These are phyloP conservation scores for Boulengeromyrus knoepffleri DNA, from an alignment of 2,113 vertebrate species.

Conservation along the genomic window DNA sequence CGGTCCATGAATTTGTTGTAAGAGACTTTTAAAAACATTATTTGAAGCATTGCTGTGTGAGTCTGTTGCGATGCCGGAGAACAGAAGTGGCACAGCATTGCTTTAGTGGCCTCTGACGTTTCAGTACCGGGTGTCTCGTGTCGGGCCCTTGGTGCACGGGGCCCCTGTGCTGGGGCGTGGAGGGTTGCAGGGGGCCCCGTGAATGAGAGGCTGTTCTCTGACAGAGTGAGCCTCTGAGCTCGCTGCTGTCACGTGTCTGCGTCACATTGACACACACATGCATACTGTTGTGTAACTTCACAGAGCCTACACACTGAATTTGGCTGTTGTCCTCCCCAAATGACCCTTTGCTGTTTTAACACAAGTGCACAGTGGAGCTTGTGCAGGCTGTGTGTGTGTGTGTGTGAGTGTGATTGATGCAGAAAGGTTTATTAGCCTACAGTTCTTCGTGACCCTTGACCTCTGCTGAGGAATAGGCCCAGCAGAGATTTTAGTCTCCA, in stretches of 20 bases:
- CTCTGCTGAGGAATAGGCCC: slow-evolving; percentile 1
- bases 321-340: slow-evolving; percentile 52
- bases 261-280: slow-evolving; percentile 15
- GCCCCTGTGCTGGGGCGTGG: slow-evolving; percentile 20
- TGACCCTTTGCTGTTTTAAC: slow-evolving; percentile 54
- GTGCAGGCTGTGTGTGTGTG: slow-evolving; percentile 14
- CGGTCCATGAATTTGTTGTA: not conserved
- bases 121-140: not conserved
- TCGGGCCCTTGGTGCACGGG: not conserved
- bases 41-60: not conserved
- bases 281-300: slow-evolving; percentile 38
- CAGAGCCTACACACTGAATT: slow-evolving; percentile 53
- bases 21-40: not conserved
- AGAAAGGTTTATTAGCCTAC: slow-evolving; percentile 40
- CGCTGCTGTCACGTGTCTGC: slow-evolving; percentile 63
- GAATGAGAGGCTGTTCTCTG: slow-evolving; percentile 55
- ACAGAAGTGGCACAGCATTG: not conserved
- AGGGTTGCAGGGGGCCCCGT: slow-evolving; percentile 17
- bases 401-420: slow-evolving; percentile 22
- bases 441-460: slow-evolving; percentile 38
- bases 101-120: not conserved
- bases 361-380: slow-evolving; percentile 23
- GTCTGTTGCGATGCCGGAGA: not conserved
- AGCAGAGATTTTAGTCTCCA: not conserved
- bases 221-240: slow-evolving; percentile 53